Evolutionary conservation across 1,140 invertebrate genomes (phyloP).

Genomic region (Musca domestica): DNA sequence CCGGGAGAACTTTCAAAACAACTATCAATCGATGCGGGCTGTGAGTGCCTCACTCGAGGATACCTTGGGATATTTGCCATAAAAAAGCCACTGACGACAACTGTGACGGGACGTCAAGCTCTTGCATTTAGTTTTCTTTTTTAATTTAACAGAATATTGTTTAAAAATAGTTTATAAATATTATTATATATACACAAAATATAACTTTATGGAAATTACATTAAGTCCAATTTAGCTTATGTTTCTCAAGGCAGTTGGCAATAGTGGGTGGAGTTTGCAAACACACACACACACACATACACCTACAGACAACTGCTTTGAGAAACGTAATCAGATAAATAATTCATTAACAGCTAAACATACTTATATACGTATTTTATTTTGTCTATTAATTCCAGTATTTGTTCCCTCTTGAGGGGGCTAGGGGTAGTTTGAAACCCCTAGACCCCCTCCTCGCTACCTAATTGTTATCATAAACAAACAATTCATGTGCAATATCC

Average conservation of each 20-base stretch:
- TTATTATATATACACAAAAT: not conserved
- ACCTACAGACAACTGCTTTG: conserved; percentile 43
- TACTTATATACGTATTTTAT: not conserved
- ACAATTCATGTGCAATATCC: conserved; percentile 7
- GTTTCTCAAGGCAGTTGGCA: conserved; percentile 46
- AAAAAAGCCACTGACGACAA: conserved; percentile 25
- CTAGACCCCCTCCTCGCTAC: too few relatives aligned
- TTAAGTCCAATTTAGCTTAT: conserved; percentile 38
- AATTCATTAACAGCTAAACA: conserved; percentile 4
- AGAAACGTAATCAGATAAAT: conserved; percentile 43
- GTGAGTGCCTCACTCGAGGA: conserved; percentile 53
- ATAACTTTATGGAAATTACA: not conserved
- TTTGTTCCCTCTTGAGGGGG: too few relatives aligned
- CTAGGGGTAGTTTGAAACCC: not conserved
- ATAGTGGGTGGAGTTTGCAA: too few relatives aligned
- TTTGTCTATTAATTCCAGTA: conserved; percentile 8
- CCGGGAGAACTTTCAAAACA: conserved; percentile 35
- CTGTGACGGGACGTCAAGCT: not conserved
- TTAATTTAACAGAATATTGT: not conserved
- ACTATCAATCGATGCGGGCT: conserved; percentile 50
- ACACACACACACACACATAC: too few relatives aligned
- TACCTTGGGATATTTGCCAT: conserved; percentile 55
- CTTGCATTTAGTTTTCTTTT: conserved; percentile 8
- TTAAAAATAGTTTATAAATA: not conserved
- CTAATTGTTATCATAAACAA: not conserved